Evolutionary conservation across 2,113 vertebrate genomes (phyloP), one percentile per base, ranked within the genome.

Genomic region (Nothoprocta perdicaria): DNA sequence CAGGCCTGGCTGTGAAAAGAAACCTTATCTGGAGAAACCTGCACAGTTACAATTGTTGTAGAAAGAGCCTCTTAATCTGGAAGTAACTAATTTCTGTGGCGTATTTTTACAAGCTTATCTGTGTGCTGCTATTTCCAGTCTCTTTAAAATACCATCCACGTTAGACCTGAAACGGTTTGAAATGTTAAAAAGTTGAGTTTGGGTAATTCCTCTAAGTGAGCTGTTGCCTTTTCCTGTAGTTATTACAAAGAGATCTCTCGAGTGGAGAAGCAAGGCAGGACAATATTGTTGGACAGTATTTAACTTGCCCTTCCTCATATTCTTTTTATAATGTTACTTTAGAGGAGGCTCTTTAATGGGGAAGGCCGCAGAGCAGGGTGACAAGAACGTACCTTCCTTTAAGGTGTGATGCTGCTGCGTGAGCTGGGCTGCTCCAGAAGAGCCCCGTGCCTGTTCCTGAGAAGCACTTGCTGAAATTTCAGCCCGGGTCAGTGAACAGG

Each of bases 401-500:
- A 86, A 55, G 31, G 90, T 68, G 17, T 0, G 62, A 11, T 66
- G 18, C 23, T 63, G 41, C 41, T 85, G 43, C 58, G 45, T 46
- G 77, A 85, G 22, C 31, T 78, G 74, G 80, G 52, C 52, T 55
- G 29, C 80, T 82, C 82, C n/a, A 92, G 68, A 91, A 90, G 76
- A 50, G 58, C 17, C 55, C 1, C 86, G 77, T 75, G 69, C 75
- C 79, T 90, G 43, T 48, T 81, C 85, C 77, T 86, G 80, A 78
- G 79, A 82, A 76, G 58, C 76, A 90, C 71, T 24, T 78, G 68
- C 74, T 76, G 62, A 63, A 91, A 89, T 81, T 94, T 38, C 62
- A 79, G 73, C 33, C 55, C 61, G 55, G 76, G n/a, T 0, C 2
- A 89, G 76, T 29, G 82, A 83, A 29, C 4, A 66, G 83, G 66